Conservation (phyloP, 2,797 vertebrate species). For the Phoebastria nigripes region DNA sequence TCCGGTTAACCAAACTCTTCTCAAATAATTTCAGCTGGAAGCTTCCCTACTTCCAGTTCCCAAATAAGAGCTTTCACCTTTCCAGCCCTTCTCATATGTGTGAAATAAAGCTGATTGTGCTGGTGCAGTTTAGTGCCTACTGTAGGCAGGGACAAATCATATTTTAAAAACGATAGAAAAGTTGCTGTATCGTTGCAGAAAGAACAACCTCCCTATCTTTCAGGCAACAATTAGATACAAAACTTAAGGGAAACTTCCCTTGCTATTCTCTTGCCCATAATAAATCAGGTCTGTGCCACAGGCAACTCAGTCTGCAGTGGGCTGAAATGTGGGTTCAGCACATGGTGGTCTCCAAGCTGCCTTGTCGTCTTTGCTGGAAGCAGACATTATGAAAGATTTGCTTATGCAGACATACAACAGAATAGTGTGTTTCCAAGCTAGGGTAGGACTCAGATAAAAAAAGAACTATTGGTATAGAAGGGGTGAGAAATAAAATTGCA, state of each 20-base stretch:
- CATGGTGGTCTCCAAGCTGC: background rate
- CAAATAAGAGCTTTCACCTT: background rate
- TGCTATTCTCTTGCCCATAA: background rate
- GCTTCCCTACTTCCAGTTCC: background rate
- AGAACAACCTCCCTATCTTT: background rate
- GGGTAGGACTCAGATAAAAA: background rate
- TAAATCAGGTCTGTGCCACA: background rate
- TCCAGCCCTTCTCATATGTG: background rate
- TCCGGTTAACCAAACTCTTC: background rate
- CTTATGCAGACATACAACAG: background rate
- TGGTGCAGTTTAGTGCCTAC: background rate
- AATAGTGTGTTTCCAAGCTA: background rate
- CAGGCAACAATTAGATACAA: background rate
- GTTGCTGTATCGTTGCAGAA: background rate
- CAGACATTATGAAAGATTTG: background rate
- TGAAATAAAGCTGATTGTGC: background rate
- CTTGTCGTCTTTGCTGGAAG: background rate
- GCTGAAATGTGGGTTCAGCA: background rate
- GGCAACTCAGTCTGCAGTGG: background rate
- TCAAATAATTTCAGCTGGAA: background rate
- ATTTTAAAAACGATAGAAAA: background rate
- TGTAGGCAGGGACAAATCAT: background rate
- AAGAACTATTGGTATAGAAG: background rate
- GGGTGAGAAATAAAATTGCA: background rate
- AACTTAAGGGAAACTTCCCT: background rate